phyloP scores from a whole-genome alignment of 2,113 vertebrate genomes.

The Onychorhynchus coronatus region DNA sequence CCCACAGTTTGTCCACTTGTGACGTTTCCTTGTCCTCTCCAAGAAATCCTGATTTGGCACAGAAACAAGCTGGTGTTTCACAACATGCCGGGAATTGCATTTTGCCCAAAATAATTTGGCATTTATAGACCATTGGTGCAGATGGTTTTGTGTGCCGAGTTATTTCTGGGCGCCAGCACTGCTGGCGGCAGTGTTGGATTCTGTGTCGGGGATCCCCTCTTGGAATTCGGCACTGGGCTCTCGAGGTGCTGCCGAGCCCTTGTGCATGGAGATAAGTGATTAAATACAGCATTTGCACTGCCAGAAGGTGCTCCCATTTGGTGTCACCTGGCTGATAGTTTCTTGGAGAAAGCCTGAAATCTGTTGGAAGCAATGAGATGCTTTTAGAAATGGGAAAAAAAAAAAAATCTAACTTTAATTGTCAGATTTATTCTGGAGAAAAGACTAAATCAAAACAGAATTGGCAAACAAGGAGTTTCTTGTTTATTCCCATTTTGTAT shows the following conservation, averaged over 20 bases:
- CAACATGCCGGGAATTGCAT: not conserved
- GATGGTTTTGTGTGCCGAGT: not conserved
- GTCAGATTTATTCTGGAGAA: not conserved
- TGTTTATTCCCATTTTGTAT: not conserved
- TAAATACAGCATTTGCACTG: not conserved
- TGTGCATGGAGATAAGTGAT: not conserved
- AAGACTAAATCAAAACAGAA: not conserved
- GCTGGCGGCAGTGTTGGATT: rapidly evolving
- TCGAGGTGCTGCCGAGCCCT: not conserved
- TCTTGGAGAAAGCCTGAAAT: not conserved
- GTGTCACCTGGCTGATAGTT: not conserved
- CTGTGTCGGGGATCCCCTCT: not conserved
- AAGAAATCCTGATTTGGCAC: not conserved
- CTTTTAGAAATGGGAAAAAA: not conserved
- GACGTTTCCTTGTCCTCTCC: not conserved
- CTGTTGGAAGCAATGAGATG: not conserved
- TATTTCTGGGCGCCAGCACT: not conserved
- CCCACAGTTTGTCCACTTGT: rapidly evolving
- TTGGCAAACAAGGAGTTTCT: not conserved
- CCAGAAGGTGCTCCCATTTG: not conserved
- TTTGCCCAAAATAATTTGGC: not conserved
- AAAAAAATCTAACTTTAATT: not conserved
- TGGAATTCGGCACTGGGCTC: not conserved
- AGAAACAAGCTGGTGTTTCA: not conserved
- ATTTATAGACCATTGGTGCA: not conserved